A percentile compares a stretch with the other conserved stretches of the same genome.
Evolutionary conservation across 2,888 invertebrate genomes (phyloP).

Genomic region (Flexamia atlantica): DNA sequence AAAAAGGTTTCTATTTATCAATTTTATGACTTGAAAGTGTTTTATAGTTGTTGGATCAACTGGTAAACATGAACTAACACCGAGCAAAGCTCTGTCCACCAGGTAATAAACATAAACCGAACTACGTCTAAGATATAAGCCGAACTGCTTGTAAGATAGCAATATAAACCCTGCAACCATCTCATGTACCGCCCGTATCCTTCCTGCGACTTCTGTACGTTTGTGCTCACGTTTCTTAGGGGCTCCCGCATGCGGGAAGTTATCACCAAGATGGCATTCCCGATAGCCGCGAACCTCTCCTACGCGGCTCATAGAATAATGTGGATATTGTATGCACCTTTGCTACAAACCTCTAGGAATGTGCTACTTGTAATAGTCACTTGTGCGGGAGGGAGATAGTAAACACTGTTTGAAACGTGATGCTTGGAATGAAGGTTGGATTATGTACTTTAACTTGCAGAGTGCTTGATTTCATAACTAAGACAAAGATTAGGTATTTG

Average conservation of each 20-base stretch:
- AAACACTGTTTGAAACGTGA: not conserved
- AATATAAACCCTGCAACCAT: not conserved
- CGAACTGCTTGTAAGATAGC: no score
- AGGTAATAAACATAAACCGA: no score
- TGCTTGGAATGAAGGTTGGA: not conserved
- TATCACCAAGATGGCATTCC: constrained; percentile 38
- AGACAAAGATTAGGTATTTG: no score
- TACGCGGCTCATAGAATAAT: constrained; percentile 19
- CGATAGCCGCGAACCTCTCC: constrained; percentile 10
- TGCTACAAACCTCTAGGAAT: not conserved
- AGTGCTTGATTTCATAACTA: no score
- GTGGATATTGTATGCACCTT: constrained; percentile 19
- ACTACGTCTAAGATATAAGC: no score
- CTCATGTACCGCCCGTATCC: constrained; percentile 37
- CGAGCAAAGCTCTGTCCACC: no score
- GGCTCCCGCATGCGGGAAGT: constrained; percentile 38
- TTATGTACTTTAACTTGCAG: no score
- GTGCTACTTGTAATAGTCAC: not conserved
- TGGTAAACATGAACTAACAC: no score
- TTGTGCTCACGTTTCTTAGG: not conserved
- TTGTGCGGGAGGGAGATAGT: not conserved
- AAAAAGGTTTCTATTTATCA: no score
- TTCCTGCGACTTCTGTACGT: constrained; percentile 12
- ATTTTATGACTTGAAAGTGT: no score
- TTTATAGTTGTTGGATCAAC: no score